Evolutionary conservation across 1,140 invertebrate species (phyloP).

Genomic region (Pseudomyrmex pallidus): DNA sequence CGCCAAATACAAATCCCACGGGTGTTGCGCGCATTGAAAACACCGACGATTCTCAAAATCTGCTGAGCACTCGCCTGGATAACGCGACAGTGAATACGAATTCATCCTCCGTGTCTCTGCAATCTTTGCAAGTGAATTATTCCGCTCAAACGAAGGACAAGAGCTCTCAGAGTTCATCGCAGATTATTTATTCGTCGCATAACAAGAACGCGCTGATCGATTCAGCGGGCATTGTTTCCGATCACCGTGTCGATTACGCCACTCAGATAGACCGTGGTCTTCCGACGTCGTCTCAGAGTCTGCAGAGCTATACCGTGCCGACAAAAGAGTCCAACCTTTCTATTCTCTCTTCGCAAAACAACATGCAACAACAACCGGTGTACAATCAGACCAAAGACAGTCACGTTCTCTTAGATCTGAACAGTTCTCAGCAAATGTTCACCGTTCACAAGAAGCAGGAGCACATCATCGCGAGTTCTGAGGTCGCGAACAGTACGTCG

Average conservation of each 20-base stretch:
- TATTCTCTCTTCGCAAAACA: constrained; percentile 60
- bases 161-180: constrained; percentile 51
- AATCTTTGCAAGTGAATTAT: constrained; percentile 66
- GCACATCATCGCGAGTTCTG: constrained; percentile 60
- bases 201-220: constrained; percentile 59
- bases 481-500: not conserved
- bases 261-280: constrained; percentile 63
- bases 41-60: constrained; percentile 29
- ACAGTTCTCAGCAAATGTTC: constrained; percentile 56
- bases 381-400: constrained; percentile 66
- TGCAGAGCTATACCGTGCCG: constrained; percentile 68
- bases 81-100: constrained; percentile 53
- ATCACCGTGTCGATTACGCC: constrained; percentile 59
- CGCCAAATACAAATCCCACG: constrained; percentile 34
- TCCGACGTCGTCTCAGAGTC: constrained; percentile 70
- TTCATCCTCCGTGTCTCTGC: constrained; percentile 56
- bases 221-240: constrained; percentile 43
- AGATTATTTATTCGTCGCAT: constrained; percentile 56
- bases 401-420: constrained; percentile 51
- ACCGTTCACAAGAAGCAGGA: constrained; percentile 61
- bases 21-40: constrained; percentile 8
- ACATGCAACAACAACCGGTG: constrained; percentile 52
- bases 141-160: constrained; percentile 67
- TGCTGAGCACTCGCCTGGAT: constrained; percentile 49
- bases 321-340: constrained; percentile 64